Conservation (phyloP, 2,888 invertebrate species). For the Drosophila borealis region DNA sequence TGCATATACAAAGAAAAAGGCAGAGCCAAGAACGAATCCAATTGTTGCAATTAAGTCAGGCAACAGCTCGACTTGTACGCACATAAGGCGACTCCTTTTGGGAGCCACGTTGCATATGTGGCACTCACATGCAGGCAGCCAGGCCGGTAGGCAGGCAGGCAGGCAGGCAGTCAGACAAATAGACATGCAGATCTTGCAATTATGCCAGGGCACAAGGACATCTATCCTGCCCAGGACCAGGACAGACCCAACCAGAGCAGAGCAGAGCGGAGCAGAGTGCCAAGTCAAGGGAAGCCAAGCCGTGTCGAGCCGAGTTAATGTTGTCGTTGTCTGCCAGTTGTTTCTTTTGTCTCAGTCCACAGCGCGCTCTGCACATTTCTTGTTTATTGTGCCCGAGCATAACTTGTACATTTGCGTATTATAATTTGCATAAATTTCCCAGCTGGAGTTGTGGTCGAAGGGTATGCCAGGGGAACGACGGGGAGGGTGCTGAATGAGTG, state of each 20-base stretch:
- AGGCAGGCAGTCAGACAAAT: slow-evolving; percentile 27
- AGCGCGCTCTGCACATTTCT: slow-evolving; percentile 65
- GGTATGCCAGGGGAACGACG: not conserved
- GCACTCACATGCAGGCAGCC: slow-evolving; percentile 18
- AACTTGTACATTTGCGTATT: slow-evolving; percentile 78
- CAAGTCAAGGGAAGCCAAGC: slow-evolving; percentile 16
- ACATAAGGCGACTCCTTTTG: slow-evolving; percentile 18
- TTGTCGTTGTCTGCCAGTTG: slow-evolving; percentile 38
- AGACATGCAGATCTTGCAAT: slow-evolving; percentile 51
- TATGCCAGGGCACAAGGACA: slow-evolving; percentile 41
- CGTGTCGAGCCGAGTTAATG: slow-evolving; percentile 59
- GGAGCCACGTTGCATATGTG: slow-evolving; percentile 36
- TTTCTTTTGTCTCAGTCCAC: slow-evolving; percentile 61
- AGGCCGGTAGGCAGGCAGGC: slow-evolving; percentile 8
- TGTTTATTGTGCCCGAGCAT: slow-evolving; percentile 73
- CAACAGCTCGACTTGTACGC: slow-evolving; percentile 48
- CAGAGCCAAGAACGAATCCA: slow-evolving; percentile 45
- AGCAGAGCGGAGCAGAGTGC: slow-evolving; percentile 10
- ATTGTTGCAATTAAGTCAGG: slow-evolving; percentile 73
- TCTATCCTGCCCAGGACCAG: slow-evolving; percentile 28
- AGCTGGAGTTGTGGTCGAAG: slow-evolving; percentile 8
- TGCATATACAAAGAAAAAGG: slow-evolving; percentile 36
- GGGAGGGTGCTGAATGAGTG: slow-evolving; percentile 27
- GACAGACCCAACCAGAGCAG: slow-evolving; percentile 14
- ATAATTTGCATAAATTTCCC: slow-evolving; percentile 78